These are phyloP conservation scores for Maniola jurtina DNA, from an alignment of 1,140 invertebrate genomes.

Conservation along the genomic window DNA sequence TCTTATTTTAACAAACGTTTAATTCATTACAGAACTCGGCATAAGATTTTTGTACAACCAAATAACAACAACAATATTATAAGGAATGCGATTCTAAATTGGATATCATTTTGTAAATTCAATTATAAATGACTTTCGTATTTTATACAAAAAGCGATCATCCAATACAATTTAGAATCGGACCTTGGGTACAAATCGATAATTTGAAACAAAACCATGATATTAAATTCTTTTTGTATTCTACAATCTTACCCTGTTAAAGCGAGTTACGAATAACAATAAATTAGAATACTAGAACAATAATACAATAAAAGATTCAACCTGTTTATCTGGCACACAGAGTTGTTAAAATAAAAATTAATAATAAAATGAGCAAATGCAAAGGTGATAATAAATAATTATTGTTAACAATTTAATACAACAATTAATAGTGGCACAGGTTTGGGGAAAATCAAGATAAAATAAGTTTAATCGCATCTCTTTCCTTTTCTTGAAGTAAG, in stretches of 20 bases:
- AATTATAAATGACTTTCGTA: background rate
- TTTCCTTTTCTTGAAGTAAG: too few species aligned
- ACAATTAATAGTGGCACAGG: too few species aligned
- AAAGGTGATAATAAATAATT: background rate
- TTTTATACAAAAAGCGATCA: background rate
- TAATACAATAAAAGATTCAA: conserved; percentile 35
- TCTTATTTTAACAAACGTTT: too few species aligned
- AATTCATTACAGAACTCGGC: too few species aligned
- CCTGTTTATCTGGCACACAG: conserved; percentile 21
- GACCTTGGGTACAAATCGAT: conserved; percentile 6
- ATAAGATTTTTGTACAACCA: too few species aligned
- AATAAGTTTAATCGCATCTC: too few species aligned
- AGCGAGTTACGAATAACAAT: conserved; percentile 34
- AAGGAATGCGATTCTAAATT: background rate
- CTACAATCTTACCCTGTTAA: conserved; percentile 44
- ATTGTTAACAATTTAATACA: too few species aligned
- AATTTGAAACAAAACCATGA: conserved; percentile 13
- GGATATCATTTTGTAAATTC: too few species aligned
- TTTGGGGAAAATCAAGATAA: too few species aligned
- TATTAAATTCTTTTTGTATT: conserved; percentile 10
- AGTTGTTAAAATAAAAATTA: conserved; percentile 11
- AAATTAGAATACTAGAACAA: conserved; percentile 20
- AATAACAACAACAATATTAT: too few species aligned
- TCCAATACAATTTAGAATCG: conserved; percentile 7
- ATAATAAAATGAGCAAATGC: conserved; percentile 20